These are phyloP conservation scores for Pangasius djambal DNA, from an alignment of 2,797 vertebrate genomes.

Conservation along the genomic window DNA sequence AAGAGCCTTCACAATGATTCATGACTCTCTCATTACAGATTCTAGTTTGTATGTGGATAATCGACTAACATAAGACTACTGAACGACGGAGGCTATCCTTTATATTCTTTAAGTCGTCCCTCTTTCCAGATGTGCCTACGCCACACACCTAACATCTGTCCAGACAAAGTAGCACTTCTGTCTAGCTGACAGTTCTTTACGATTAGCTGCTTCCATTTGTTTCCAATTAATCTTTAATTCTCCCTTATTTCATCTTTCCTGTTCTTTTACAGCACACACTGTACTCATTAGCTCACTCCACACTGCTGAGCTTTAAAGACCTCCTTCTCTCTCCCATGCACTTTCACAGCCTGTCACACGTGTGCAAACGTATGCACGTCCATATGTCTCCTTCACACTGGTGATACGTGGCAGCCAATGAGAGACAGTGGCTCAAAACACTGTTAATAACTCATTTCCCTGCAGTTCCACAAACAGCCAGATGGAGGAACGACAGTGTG, in stretches of 20 bases:
- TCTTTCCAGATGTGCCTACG: neutral
- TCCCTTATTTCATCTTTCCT: constrained; percentile 15
- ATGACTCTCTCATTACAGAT: neutral
- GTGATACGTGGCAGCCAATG: neutral
- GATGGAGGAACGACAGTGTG: neutral
- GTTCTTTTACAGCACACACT: constrained; percentile 22
- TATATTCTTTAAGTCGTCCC: neutral
- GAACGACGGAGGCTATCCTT: neutral
- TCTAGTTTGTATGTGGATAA: neutral
- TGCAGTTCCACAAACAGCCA: neutral
- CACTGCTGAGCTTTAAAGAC: constrained; percentile 2
- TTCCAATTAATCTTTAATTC: constrained; percentile 9
- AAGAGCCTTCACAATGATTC: neutral
- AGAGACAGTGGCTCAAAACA: neutral
- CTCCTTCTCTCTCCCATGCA: neutral
- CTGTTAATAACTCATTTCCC: neutral
- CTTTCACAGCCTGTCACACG: neutral
- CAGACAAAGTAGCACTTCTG: neutral
- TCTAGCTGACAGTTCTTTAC: neutral
- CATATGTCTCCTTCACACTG: neutral
- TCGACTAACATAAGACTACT: neutral
- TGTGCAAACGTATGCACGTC: neutral
- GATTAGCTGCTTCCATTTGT: neutral
- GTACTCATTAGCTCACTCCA: neutral
- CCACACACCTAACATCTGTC: constrained; percentile 13